Evolutionary conservation across 2,797 vertebrate species (phyloP).

Genomic region (Rhinogobio ventralis): DNA sequence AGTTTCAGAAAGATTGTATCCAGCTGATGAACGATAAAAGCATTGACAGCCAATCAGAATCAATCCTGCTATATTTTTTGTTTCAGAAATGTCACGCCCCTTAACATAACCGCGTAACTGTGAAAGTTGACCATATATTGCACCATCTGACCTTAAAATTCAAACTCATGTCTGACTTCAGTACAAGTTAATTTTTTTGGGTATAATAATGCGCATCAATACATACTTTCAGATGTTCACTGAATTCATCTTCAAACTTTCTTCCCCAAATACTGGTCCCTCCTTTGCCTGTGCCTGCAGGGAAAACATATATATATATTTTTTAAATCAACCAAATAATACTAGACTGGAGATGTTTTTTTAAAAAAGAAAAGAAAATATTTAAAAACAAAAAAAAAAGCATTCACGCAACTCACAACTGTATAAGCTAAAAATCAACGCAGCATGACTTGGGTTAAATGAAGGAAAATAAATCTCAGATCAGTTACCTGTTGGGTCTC

Average conservation of each 20-base stretch:
- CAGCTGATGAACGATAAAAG: too few species aligned
- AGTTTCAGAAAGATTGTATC: too few species aligned
- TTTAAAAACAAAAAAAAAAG: not conserved
- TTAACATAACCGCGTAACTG: not conserved
- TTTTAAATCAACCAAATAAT: not conserved
- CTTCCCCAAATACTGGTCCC: constrained; percentile 97
- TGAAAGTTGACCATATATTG: not conserved
- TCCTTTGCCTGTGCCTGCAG: constrained; percentile 92
- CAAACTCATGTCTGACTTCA: not conserved
- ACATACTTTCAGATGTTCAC: constrained; percentile 93
- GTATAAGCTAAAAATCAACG: not conserved
- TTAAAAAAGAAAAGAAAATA: too few species aligned
- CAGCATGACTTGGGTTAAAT: not conserved
- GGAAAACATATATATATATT: too few species aligned
- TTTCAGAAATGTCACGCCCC: too few species aligned
- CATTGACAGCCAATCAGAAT: too few species aligned
- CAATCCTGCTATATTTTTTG: too few species aligned
- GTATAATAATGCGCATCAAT: not conserved
- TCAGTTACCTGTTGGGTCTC: constrained; percentile 91
- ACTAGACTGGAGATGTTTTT: not conserved
- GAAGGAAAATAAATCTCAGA: not conserved
- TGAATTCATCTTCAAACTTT: constrained; percentile 97
- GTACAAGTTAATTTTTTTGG: not conserved
- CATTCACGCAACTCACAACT: not conserved
- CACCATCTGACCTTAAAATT: not conserved